Conservation (phyloP, 2,888 invertebrate species). For the Sipha maydis region DNA sequence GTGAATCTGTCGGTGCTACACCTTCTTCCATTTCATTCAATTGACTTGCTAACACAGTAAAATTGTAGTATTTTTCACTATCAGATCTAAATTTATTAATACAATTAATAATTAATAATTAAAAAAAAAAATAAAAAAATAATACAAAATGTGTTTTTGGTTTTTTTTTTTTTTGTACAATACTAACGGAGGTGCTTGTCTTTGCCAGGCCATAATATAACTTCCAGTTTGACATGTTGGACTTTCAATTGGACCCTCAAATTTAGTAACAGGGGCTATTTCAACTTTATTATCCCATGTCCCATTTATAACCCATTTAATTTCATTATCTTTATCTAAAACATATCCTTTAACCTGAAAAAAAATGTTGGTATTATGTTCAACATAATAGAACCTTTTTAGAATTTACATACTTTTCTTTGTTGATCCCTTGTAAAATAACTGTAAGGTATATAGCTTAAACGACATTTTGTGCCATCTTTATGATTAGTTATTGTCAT, state of each 20-base stretch:
- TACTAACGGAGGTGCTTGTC: constrained; percentile 78
- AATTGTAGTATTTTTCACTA: constrained; percentile 86
- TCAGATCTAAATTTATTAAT: constrained; percentile 70
- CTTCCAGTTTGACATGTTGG: constrained; percentile 93
- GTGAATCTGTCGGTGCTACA: constrained; percentile 94
- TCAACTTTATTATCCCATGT: constrained; percentile 98
- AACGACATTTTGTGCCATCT: constrained; percentile 91
- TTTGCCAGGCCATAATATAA: constrained; percentile 86
- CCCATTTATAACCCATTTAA: constrained; percentile 79
- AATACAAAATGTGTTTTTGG: neutral
- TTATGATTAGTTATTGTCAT: constrained; percentile 95
- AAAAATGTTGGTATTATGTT: constrained; percentile 24
- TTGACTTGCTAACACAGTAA: constrained; percentile 94
- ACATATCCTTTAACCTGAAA: constrained; percentile 77
- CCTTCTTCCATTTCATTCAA: constrained; percentile 93
- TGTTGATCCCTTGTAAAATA: constrained; percentile 98
- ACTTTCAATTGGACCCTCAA: constrained; percentile 77
- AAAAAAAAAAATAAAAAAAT: neutral
- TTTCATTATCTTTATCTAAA: constrained; percentile 71
- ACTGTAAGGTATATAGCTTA: constrained; percentile 97
- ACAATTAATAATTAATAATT: neutral
- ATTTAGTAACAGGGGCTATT: constrained; percentile 85
- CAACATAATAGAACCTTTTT: neutral
- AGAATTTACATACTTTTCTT: constrained; percentile 73
- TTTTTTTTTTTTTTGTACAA: neutral